These are phyloP conservation scores for Sarcophaga bullata DNA, from an alignment of 1,140 invertebrate species.

Conservation along the genomic window DNA sequence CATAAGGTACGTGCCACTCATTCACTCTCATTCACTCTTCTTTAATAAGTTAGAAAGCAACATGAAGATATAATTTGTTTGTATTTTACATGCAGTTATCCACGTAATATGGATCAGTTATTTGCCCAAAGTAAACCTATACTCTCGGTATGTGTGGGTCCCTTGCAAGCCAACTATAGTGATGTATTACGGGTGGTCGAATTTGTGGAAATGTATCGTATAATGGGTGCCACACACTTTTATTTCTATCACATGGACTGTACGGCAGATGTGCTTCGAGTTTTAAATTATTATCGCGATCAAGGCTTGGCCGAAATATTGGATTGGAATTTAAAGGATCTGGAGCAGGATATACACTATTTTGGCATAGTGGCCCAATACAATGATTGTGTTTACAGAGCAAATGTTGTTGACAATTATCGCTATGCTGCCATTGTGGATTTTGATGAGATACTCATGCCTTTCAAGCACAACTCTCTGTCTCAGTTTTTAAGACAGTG, in stretches of 20 bases:
- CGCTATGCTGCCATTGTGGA: conserved; percentile 71
- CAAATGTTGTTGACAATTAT: conserved; percentile 61
- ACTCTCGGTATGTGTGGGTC: conserved; percentile 74
- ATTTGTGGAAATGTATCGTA: conserved; percentile 74
- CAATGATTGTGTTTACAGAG: conserved; percentile 74
- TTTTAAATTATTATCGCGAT: conserved; percentile 68
- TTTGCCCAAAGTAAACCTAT: conserved; percentile 51
- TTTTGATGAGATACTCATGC: conserved; percentile 73
- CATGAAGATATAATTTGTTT: background rate
- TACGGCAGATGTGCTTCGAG: conserved; percentile 65
- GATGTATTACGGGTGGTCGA: conserved; percentile 70
- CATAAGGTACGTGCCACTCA: conserved; percentile 53
- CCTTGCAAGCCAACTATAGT: conserved; percentile 73
- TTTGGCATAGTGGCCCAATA: conserved; percentile 72
- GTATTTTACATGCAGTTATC: conserved; percentile 51
- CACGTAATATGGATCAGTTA: conserved; percentile 55
- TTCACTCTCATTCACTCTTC: background rate
- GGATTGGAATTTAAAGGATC: conserved; percentile 70
- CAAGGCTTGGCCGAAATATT: conserved; percentile 68
- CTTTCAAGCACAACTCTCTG: conserved; percentile 65
- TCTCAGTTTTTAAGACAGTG: conserved; percentile 61
- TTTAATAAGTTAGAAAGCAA: background rate
- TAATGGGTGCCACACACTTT: conserved; percentile 74
- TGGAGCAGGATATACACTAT: conserved; percentile 67
- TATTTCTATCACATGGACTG: conserved; percentile 75